Percentiles rank a stretch among this genome's conserved stretches.
Evolutionary conservation across 92 coral and sea anemone genomes (phyloP).

Genomic region (Zoanthus solanderi): DNA sequence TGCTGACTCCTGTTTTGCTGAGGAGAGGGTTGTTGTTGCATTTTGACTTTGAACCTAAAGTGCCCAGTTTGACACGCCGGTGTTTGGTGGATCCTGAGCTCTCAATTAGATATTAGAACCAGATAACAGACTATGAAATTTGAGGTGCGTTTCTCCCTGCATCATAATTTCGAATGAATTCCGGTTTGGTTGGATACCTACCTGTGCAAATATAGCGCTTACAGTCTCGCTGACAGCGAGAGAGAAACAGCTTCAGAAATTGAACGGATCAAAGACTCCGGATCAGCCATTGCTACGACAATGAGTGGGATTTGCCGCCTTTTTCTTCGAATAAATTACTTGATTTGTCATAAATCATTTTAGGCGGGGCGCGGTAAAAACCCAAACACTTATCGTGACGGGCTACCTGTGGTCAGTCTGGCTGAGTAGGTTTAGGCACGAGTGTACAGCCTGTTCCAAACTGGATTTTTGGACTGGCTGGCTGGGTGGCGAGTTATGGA

Average conservation of each 20-base stretch:
- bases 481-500: too few relatives aligned
- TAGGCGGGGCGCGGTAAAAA: slow-evolving; percentile 18
- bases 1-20: slow-evolving; percentile 24
- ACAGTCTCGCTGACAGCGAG: slow-evolving; percentile 31
- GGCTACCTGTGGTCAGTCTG: too few relatives aligned
- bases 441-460: too few relatives aligned
- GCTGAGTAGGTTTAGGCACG: too few relatives aligned
- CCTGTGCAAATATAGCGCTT: slow-evolving; percentile 34
- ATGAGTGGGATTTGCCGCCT: slow-evolving; percentile 24
- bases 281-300: slow-evolving; percentile 47
- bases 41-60: slow-evolving; percentile 16
- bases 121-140: slow-evolving; percentile 28
- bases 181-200: slow-evolving; percentile 37
- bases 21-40: slow-evolving; percentile 21
- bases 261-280: slow-evolving; percentile 37
- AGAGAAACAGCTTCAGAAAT: slow-evolving; percentile 50
- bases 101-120: slow-evolving; percentile 21
- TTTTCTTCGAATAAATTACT: slow-evolving; percentile 41
- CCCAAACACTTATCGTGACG: background rate
- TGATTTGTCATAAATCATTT: slow-evolving; percentile 28
- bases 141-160: slow-evolving; percentile 11
- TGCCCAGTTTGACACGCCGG: slow-evolving; percentile 13
- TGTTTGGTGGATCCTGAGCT: slow-evolving; percentile 37
- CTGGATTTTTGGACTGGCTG: too few relatives aligned
- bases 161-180: slow-evolving; percentile 27